Evolutionary conservation across 64 coral and sea anemone genomes (phyloP).

Genomic region (Actinia tenebrosa): DNA sequence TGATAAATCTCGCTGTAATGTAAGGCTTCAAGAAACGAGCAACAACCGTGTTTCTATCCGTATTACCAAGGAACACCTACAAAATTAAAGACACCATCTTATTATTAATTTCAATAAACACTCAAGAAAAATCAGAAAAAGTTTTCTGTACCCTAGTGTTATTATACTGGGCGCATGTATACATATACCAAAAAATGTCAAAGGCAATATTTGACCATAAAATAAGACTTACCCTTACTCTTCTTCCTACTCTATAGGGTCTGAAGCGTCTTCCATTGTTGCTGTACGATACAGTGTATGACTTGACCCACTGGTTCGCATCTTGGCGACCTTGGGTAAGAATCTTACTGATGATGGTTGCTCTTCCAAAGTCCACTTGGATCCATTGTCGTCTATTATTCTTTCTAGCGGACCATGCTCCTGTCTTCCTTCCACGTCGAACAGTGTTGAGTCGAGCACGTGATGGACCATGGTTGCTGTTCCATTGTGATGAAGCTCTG

Average conservation of each 20-base stretch:
- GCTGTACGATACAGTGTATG: slow-evolving; percentile 76
- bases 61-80: slow-evolving; percentile 45
- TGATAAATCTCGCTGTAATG: slow-evolving; percentile 33
- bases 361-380: slow-evolving; percentile 54
- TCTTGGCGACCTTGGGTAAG: slow-evolving; percentile 65
- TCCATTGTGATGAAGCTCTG: slow-evolving; percentile 59
- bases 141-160: too few relatives aligned
- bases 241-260: slow-evolving; percentile 44
- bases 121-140: too few relatives aligned
- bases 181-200: neutral
- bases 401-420: slow-evolving; percentile 44
- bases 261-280: slow-evolving; percentile 48
- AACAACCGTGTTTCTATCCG: slow-evolving; percentile 33
- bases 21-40: slow-evolving; percentile 14
- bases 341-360: slow-evolving; percentile 39
- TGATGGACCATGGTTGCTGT: slow-evolving; percentile 70
- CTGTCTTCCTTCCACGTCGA: slow-evolving; percentile 27
- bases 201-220: neutral
- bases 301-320: slow-evolving; percentile 73
- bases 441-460: slow-evolving; percentile 50
- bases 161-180: too few relatives aligned
- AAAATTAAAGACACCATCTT: neutral
- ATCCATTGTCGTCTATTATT: slow-evolving; percentile 78
- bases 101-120: too few relatives aligned
- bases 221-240: slow-evolving; percentile 16